Conservation (phyloP, 2,888 invertebrate species). For the Exephanes ischioxanthus region DNA sequence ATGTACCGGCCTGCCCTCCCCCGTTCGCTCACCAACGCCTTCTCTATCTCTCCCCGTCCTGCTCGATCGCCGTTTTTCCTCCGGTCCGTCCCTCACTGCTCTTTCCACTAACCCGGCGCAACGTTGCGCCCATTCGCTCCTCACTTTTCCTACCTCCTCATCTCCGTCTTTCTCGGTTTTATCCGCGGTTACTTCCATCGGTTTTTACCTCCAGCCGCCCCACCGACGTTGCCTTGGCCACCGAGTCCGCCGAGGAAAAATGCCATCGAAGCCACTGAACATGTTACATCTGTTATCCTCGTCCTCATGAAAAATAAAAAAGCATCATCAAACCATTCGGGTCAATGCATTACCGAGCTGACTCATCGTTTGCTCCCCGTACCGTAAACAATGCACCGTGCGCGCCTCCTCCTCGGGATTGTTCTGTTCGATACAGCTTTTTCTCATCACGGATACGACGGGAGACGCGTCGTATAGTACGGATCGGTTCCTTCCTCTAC, state of each 20-base stretch:
- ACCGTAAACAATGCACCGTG: not conserved
- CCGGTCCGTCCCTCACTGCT: conserved; percentile 12
- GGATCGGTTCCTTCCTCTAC: not conserved
- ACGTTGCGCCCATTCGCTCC: conserved; percentile 27
- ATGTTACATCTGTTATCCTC: conserved; percentile 9
- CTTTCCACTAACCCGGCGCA: conserved; percentile 17
- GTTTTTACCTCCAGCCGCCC: conserved; percentile 41
- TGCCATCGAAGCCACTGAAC: conserved; percentile 11
- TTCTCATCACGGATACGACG: not conserved
- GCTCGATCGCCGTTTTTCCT: conserved; percentile 2
- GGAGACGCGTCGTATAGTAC: not conserved
- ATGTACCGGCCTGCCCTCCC: not conserved
- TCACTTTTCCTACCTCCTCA: conserved; percentile 53
- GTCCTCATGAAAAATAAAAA: not conserved
- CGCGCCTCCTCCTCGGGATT: not conserved
- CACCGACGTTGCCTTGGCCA: not conserved
- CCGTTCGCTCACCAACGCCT: conserved; percentile 29
- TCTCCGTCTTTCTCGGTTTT: conserved; percentile 39
- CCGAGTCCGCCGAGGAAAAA: not conserved
- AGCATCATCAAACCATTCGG: not conserved
- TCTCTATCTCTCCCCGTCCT: conserved; percentile 3
- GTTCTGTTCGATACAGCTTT: not conserved
- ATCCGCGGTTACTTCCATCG: conserved; percentile 40
- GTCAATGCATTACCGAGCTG: not conserved
- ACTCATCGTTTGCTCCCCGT: conserved; percentile 5